A percentile compares a stretch with the other conserved stretches of the same genome.
Conservation (phyloP, 2,888 invertebrate species). For the Calliphora vomitoria region DNA sequence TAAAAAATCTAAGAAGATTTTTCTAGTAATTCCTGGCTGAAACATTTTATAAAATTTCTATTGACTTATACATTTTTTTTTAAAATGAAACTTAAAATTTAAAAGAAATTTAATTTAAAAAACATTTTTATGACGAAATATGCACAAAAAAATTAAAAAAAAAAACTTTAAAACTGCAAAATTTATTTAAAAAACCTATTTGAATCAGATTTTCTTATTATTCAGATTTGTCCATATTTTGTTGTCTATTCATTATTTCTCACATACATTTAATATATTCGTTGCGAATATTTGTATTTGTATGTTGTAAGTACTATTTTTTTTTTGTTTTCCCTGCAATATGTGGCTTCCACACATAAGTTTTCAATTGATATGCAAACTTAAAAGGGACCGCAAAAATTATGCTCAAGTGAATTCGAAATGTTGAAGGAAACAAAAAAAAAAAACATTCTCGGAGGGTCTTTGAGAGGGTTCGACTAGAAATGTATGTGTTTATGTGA, state of each 20-base stretch:
- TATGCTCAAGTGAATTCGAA: conserved; percentile 81
- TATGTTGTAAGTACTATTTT: conserved; percentile 24
- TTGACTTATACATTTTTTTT: no score
- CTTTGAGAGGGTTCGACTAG: conserved; percentile 67
- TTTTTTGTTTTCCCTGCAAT: conserved; percentile 73
- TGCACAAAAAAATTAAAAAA: no score
- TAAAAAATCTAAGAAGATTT: no score
- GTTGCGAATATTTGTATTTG: conserved; percentile 29
- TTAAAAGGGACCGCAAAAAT: conserved; percentile 83
- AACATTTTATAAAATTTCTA: no score
- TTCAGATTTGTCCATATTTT: background rate
- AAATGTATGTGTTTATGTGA: conserved; percentile 25
- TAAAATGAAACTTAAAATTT: no score
- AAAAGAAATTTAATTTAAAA: no score
- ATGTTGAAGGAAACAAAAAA: conserved; percentile 61
- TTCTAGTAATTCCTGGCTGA: no score
- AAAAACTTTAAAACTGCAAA: no score
- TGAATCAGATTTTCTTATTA: no score
- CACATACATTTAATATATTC: conserved; percentile 19
- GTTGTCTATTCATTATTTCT: background rate
- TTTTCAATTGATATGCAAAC: conserved; percentile 84
- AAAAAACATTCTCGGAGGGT: conserved; percentile 51
- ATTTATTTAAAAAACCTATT: no score
- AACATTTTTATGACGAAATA: no score
- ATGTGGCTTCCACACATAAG: conserved; percentile 78